Percentiles rank a stretch among this genome's conserved stretches.
Evolutionary conservation across 35 echinoderm and acorn worm species (phyloP).

Genomic region (Ophioderma brevispina): DNA sequence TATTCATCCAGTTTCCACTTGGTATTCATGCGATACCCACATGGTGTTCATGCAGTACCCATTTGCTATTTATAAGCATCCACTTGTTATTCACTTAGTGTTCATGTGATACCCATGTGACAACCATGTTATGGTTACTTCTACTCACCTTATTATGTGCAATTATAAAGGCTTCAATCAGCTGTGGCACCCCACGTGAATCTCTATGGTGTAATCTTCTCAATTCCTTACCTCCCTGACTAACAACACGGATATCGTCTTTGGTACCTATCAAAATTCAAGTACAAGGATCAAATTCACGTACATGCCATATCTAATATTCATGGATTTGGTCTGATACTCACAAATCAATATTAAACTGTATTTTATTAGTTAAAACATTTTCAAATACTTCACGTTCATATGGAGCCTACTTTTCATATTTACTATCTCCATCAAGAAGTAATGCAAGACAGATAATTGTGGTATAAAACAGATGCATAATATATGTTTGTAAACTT

Average conservation of each 20-base stretch:
- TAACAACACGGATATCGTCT: constrained; percentile 71
- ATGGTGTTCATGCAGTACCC: not conserved
- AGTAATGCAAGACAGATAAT: no score
- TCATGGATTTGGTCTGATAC: no score
- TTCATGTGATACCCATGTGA: not conserved
- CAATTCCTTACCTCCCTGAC: constrained; percentile 60
- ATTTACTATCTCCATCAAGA: no score
- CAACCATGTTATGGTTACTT: no score
- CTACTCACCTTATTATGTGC: constrained; percentile 56
- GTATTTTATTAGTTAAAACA: no score
- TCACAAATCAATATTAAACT: no score
- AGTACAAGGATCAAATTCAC: no score
- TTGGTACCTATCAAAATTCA: constrained; percentile 67
- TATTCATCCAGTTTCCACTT: not conserved
- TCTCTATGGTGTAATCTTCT: constrained; percentile 46
- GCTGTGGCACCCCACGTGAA: constrained; percentile 16
- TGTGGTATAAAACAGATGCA: no score
- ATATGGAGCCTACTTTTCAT: no score
- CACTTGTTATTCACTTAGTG: not conserved
- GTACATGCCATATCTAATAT: no score
- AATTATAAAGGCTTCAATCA: constrained; percentile 81
- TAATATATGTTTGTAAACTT: no score
- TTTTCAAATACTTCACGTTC: no score
- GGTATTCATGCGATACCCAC: not conserved
- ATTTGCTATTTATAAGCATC: not conserved